Base-by-base conservation (phyloP, 2,888 invertebrate species). In the Noctua janthe region DNA sequence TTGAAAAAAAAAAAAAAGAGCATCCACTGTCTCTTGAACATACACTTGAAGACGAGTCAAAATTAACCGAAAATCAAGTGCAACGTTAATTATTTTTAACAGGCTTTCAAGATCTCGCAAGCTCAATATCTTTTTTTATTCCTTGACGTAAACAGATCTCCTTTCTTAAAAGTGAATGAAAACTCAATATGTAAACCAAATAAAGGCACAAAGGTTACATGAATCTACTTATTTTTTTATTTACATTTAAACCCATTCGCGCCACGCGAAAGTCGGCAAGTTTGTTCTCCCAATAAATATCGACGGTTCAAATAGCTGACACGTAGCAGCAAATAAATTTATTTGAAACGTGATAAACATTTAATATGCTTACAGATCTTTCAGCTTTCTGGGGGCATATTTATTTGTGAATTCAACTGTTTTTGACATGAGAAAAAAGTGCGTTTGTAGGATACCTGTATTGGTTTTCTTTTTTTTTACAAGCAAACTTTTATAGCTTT, bases 221-320 rank as follows among this genome's bases (percentile, higher is more conserved):
- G 74, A 73, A 83, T 78, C 69, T 75, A 76, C 70, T 59, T 75
- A 29, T 29, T 47, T 69, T 29, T 69, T 69, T 69, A 59, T 86
- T 69, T 66, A 74, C 69, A 71, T 74, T 29, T 66, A 74, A 75
- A 87, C 76, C 76, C 67, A 71, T 84, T 67, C 39, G 23, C 35
- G 51, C 15, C 39, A n/a, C 39, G n/a, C 10, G 56, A 80, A 66
- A 84, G 47, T 85, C 74, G 47, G 43, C 87, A 84, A 80, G 71
- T 87, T 76, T 62, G 73, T 74, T 74, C 74, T 17, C 6, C 43
- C 71, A 87, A 84, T 87, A 84, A 74, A 87, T 84, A 87, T 84
- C 29, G 70, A 54, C 17, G 76, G 56, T 74, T 71, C 76, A 84
- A 84, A 84, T 74, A 84, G 80, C 84, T 74, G 73, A 87, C 85